These are phyloP conservation scores for Macaria notata DNA, from an alignment of 2,888 invertebrate genomes.

Conservation along the genomic window DNA sequence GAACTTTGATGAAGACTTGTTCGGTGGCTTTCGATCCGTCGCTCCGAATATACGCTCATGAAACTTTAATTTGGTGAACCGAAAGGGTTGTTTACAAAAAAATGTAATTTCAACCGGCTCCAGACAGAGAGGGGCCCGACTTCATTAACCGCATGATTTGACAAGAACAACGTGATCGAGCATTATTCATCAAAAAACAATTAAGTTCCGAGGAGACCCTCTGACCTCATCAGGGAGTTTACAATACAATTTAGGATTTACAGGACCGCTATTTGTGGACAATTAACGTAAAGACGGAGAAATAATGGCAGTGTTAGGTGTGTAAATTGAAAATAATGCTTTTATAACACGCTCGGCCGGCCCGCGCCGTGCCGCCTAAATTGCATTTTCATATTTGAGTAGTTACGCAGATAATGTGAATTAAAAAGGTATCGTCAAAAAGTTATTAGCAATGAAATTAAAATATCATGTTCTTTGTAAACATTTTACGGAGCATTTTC, in stretches of 20 bases:
- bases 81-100: constrained; percentile 27
- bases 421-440: constrained; percentile 37
- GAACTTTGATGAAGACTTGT: constrained; percentile 57
- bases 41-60: constrained; percentile 21
- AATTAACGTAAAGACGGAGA: constrained; percentile 39
- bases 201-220: constrained; percentile 51
- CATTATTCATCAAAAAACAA: constrained; percentile 71
- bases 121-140: constrained; percentile 42
- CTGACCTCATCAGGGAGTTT: constrained; percentile 47
- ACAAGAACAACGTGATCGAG: constrained; percentile 66
- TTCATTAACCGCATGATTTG: constrained; percentile 76
- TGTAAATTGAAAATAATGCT: constrained; percentile 45
- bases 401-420: constrained; percentile 36
- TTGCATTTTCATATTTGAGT: constrained; percentile 43
- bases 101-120: constrained; percentile 24
- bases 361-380: constrained; percentile 32
- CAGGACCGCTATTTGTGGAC: constrained; percentile 44
- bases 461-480: constrained; percentile 6
- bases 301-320: constrained; percentile 39
- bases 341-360: constrained; percentile 20
- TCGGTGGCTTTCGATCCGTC: constrained; percentile 25
- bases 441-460: constrained; percentile 22
- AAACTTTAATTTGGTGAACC: constrained; percentile 20
- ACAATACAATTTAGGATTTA: constrained; percentile 53
- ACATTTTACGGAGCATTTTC: background rate